Base-by-base conservation (phyloP, 2,113 vertebrate species). In the Promerops cafer region DNA sequence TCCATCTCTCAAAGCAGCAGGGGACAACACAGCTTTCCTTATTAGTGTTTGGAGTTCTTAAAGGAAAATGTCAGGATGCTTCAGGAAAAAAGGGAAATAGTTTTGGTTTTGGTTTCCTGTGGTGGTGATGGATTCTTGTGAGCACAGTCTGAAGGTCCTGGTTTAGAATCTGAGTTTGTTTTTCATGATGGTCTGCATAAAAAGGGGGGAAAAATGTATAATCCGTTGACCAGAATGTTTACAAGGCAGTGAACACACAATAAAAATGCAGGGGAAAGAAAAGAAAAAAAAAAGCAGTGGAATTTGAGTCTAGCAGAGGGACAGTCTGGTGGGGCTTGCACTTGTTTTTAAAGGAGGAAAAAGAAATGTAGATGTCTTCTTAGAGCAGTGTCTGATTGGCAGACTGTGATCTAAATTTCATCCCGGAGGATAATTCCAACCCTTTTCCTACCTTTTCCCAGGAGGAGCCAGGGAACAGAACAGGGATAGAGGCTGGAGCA, bases 81-180 rank as follows among this genome's bases (percentile, higher is more conserved):
- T 83, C 16, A 12, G 54, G 76, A 88, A 78, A 72, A 52, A 49
- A 37, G 31, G 13, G 45, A 87, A 96, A 96, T 90, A 89, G 20
- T 89, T 94, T 90, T 90, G 76, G 71, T 76, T 95, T 95, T 90
- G 66, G 56, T 95, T 94, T 96, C 85, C 90, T 94, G 75, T 92
- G 33, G 75, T 57, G 31, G 68, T 33, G 30, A 40, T 35, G 50
- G 60, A 71, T 92, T 90, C 40, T 64, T 89, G 47, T 50, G 8
- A 94, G 35, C 60, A 35, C 33, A 85, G 72, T 70, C 64, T 89
- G 68, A 80, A 88, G 31, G 65, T 83, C 69, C 64, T 1, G 5
- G 49, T 83, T 86, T 90, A 64, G 85, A 83, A 83, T 70, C 60
- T 0, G 2, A 80, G 53, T 37, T 68, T 0, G 0, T 74, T 81